phyloP scores from a whole-genome alignment of 2,113 vertebrate species.

The Notarius lentiginosus region DNA sequence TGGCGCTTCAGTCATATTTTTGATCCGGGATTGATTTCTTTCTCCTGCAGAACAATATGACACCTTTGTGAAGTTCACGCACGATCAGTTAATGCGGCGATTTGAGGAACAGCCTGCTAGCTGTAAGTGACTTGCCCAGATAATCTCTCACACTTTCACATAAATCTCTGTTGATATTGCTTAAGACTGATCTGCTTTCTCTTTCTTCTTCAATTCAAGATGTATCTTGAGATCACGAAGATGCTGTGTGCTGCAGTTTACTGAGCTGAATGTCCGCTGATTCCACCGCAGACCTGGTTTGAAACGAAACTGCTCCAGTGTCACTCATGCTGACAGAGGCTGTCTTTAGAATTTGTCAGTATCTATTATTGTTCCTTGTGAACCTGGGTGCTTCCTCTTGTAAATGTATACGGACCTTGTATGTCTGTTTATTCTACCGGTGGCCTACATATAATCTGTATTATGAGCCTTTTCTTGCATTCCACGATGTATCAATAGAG shows the following conservation, averaged over 20 bases:
- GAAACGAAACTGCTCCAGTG: conserved; percentile 85
- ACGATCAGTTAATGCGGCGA: conserved; percentile 97
- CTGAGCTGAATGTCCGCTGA: conserved; percentile 67
- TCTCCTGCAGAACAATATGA: conserved; percentile 91
- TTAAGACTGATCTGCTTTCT: conserved; percentile 35
- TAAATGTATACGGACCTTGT: conserved; percentile 85
- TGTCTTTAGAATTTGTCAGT: conserved; percentile 91
- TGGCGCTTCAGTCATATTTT: background rate
- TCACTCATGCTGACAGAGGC: conserved; percentile 86
- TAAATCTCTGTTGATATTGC: conserved; percentile 1
- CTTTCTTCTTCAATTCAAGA: conserved; percentile 63
- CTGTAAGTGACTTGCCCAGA: conserved; percentile 81
- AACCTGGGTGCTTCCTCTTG: conserved; percentile 92
- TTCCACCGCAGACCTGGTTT: conserved; percentile 81
- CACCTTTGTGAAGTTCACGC: conserved; percentile 99
- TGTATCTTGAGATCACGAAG: conserved; percentile 89
- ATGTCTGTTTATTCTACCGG: conserved; percentile 79
- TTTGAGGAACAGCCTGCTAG: conserved; percentile 98
- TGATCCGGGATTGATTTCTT: conserved; percentile 10
- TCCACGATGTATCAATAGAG: conserved; percentile 63
- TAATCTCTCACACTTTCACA: background rate
- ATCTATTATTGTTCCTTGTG: conserved; percentile 86
- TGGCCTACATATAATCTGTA: conserved; percentile 71
- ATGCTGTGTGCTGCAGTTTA: conserved; percentile 83
- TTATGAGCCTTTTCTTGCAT: conserved; percentile 69